Base-by-base conservation (phyloP, 2,113 vertebrate genomes). In the Vidua chalybeata region DNA sequence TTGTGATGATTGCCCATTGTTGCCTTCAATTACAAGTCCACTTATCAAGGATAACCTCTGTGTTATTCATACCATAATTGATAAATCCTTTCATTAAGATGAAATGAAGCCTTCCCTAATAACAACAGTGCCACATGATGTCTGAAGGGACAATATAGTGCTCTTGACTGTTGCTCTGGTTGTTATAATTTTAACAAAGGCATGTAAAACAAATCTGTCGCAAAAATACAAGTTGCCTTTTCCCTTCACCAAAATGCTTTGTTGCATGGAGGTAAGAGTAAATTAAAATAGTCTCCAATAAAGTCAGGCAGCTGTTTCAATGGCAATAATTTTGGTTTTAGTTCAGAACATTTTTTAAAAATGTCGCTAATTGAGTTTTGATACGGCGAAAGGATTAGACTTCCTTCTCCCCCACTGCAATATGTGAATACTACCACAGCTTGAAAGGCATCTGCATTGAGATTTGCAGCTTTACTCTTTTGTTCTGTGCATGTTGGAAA, bases 31-130 rank as follows among this genome's bases (percentile, higher is more conserved):
- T 88, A 54, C 59, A 92, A 97, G 78, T 91, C 66, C 48, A 73
- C 83, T 96, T 97, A 84, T 46, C 30, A 87, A 75, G 48, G 79
- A 87, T 91, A 94, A 91, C 33, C 59, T 82, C 33, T 43, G 12
- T 28, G n/a, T 87, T 75, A 87, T 83, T 86, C 24, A 46, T 90
- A 88, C 45, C 30, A 51, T 55, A 89, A 82, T 22, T 92, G 85
- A 96, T 95, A 94, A 95, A 96, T 55, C 21, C 67, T 71, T 93
- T 96, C 68, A 82, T 83, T 91, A 89, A 46, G 58, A 89, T 78
- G 30, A 94, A 92, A 87, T 75, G 54, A 80, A 89, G 6, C 6
- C 37, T 87, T 68, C 61, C 43, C 59, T 66, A 61, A 84, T 61
- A 87, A 19, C 8, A 0, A 30, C 56, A 46, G 61, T 56, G 24